A percentile compares a stretch with the other conserved stretches of the same genome.
These are phyloP conservation scores for Ahaetulla prasina DNA, from an alignment of 2,113 vertebrate genomes.

Conservation along the genomic window DNA sequence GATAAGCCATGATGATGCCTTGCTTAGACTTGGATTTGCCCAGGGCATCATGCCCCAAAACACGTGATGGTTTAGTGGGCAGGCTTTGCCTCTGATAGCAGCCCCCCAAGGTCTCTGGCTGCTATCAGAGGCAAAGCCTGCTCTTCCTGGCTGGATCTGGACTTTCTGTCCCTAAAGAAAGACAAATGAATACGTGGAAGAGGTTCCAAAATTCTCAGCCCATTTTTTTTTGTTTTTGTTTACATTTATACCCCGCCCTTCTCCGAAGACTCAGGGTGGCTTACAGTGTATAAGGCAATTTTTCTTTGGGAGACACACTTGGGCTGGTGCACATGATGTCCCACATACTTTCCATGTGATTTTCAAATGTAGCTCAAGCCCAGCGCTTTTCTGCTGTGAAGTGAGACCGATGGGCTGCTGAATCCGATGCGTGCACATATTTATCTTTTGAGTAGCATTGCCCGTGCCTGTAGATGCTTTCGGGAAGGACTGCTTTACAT, in stretches of 20 bases:
- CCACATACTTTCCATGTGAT: neutral
- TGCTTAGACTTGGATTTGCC: neutral
- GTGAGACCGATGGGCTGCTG: neutral
- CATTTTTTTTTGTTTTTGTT: neutral
- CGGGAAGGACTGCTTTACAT: neutral
- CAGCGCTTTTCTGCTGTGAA: neutral
- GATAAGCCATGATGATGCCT: neutral
- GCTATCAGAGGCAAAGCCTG: neutral
- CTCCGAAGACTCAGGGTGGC: no score
- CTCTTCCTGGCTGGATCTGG: neutral
- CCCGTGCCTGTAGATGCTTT: neutral
- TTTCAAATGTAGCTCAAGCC: neutral
- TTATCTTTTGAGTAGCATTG: neutral
- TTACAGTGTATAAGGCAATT: no score
- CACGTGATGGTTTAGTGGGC: neutral
- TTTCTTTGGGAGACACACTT: neutral
- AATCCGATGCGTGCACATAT: neutral
- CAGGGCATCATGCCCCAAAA: neutral
- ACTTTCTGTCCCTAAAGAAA: neutral
- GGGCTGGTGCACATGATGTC: neutral
- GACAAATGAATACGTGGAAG: neutral
- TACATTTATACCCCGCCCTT: no score
- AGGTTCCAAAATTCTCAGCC: neutral
- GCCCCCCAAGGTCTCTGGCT: neutral
- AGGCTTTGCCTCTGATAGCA: neutral